Evolutionary conservation across 2,113 vertebrate species (phyloP).

Genomic region (Drymodes brunneopygia): DNA sequence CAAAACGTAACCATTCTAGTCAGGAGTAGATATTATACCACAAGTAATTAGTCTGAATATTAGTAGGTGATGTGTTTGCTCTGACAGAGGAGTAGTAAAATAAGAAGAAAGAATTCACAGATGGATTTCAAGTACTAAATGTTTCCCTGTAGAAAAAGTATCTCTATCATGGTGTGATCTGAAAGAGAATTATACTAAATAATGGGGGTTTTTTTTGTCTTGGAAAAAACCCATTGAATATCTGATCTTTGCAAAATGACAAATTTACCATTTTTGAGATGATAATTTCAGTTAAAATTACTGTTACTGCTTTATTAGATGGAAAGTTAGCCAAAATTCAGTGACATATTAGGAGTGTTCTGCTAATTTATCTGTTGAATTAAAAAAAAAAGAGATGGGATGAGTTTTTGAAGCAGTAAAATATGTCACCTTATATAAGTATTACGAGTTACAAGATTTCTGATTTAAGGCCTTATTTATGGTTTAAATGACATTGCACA

Average conservation of each 20-base stretch:
- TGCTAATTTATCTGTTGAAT: neutral
- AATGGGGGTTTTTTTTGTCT: neutral
- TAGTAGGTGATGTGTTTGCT: neutral
- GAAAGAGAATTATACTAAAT: neutral
- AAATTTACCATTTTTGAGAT: neutral
- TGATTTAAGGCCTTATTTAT: neutral
- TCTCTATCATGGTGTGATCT: neutral
- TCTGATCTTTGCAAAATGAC: neutral
- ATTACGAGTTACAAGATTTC: neutral
- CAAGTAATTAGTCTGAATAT: neutral
- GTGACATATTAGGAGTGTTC: neutral
- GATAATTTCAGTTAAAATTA: conserved; percentile 11
- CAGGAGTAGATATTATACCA: neutral
- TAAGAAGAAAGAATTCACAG: neutral
- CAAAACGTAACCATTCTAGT: neutral
- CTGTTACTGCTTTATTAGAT: neutral
- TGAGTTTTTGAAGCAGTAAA: neutral
- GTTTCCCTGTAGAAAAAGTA: neutral
- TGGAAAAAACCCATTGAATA: neutral
- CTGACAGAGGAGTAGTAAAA: neutral
- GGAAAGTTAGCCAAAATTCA: neutral
- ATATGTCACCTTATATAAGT: neutral
- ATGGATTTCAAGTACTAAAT: neutral
- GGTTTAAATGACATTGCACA: neutral
- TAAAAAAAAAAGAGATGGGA: neutral